A percentile compares a stretch with the other conserved stretches of the same genome.
phyloP scores from a whole-genome alignment of 1,140 invertebrate species.

The Drosophila trapezifrons region DNA sequence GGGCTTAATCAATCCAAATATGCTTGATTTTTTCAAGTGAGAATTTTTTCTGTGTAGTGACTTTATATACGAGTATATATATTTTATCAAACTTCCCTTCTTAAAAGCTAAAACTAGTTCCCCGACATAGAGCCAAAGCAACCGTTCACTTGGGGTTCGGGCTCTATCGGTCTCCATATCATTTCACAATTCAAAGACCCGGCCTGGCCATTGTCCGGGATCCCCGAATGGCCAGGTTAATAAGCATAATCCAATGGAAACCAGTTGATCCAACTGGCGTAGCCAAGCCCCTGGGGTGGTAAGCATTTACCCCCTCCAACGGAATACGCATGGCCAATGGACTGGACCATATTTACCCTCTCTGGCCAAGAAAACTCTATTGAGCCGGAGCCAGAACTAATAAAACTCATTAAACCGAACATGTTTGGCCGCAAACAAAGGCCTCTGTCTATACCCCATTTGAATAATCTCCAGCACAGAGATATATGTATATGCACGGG shows the following conservation, averaged over 20 bases:
- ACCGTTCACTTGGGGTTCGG: slow-evolving; percentile 43
- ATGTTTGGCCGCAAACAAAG: slow-evolving; percentile 77
- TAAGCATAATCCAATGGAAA: slow-evolving; percentile 69
- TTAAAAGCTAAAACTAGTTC: slow-evolving; percentile 12
- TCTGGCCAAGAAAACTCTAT: slow-evolving; percentile 24
- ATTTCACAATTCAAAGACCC: slow-evolving; percentile 49
- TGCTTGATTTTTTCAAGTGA: no score
- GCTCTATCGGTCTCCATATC: slow-evolving; percentile 46
- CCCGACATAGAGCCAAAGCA: background rate
- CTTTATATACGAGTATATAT: no score
- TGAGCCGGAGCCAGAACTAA: slow-evolving; percentile 60
- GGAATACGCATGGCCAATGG: slow-evolving; percentile 54
- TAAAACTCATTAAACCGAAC: slow-evolving; percentile 80
- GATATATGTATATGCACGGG: slow-evolving; percentile 16
- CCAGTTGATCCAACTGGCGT: slow-evolving; percentile 52
- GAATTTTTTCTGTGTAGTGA: no score
- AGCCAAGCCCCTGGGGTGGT: slow-evolving; percentile 53
- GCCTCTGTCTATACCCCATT: slow-evolving; percentile 64
- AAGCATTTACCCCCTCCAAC: slow-evolving; percentile 27
- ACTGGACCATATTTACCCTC: slow-evolving; percentile 49
- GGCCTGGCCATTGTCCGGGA: slow-evolving; percentile 44
- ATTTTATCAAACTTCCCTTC: slow-evolving; percentile 1
- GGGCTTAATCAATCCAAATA: no score
- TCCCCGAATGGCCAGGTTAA: slow-evolving; percentile 65
- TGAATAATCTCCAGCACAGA: slow-evolving; percentile 67